Percentiles rank a stretch among this genome's conserved stretches.
Evolutionary conservation across 2,888 invertebrate genomes (phyloP).

Genomic region (Aleiodes alternator): DNA sequence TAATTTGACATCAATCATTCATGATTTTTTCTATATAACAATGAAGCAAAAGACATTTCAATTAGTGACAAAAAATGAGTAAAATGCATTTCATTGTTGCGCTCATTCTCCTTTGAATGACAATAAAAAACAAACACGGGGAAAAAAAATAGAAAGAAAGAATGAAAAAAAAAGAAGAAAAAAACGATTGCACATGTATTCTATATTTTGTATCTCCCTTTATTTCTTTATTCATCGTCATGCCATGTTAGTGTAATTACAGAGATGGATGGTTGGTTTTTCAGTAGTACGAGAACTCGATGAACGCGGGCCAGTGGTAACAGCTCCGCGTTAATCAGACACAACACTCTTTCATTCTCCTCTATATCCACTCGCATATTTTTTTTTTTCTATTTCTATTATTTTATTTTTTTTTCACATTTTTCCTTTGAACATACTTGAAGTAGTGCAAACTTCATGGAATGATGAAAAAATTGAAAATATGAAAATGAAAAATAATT

Average conservation of each 20-base stretch:
- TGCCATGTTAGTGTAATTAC: conserved; percentile 39
- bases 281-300: conserved; percentile 39
- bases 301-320: conserved; percentile 39
- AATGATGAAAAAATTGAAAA: too few relatives aligned
- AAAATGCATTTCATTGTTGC: conserved; percentile 5
- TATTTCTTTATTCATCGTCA: conserved; percentile 20
- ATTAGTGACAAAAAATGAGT: not conserved
- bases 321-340: conserved; percentile 37
- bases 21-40: not conserved
- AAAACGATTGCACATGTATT: conserved; percentile 13
- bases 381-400: conserved; percentile 4
- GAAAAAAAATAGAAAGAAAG: not conserved
- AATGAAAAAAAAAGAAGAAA: not conserved
- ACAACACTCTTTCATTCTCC: conserved; percentile 20
- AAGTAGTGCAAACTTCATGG: not conserved
- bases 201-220: not conserved
- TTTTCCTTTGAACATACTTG: not conserved
- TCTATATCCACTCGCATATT: not conserved
- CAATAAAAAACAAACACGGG: conserved; percentile 15
- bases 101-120: conserved; percentile 7
- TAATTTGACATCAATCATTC: too few relatives aligned
- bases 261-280: conserved; percentile 33
- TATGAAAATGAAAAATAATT: too few relatives aligned
- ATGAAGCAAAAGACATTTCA: conserved; percentile 3
- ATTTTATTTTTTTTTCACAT: not conserved